These are phyloP conservation scores for Chloebia gouldiae DNA, from an alignment of 2,113 vertebrate genomes.

Conservation along the genomic window DNA sequence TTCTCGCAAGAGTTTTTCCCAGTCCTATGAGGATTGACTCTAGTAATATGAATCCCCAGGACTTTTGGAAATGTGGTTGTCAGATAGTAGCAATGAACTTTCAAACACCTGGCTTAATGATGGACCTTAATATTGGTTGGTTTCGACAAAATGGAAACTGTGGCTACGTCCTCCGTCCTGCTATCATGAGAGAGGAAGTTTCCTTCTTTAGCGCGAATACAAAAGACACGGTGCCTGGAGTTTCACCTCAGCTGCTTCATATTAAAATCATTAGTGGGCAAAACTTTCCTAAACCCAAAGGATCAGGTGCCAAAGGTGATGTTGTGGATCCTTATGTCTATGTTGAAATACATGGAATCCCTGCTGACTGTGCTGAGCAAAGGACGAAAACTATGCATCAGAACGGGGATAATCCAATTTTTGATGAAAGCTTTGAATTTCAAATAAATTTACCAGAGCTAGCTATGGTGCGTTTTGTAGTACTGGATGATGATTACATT, in stretches of 20 bases:
- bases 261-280: conserved; percentile 98
- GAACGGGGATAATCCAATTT: conserved; percentile 95
- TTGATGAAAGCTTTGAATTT: conserved; percentile 98
- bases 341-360: conserved; percentile 96
- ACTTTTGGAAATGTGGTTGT: conserved; percentile 98
- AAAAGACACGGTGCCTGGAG: conserved; percentile 95
- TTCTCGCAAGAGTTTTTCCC: conserved; percentile 90
- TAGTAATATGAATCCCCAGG: conserved; percentile 99
- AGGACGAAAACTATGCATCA: conserved; percentile 95
- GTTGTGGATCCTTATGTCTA: conserved; percentile 97
- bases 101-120: conserved; percentile 96
- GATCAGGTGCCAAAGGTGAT: conserved; percentile 96
- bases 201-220: conserved; percentile 98
- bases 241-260: conserved; percentile 95
- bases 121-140: conserved; percentile 98
- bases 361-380: conserved; percentile 94
- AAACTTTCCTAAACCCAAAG: conserved; percentile 97
- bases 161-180: conserved; percentile 92
- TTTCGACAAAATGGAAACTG: conserved; percentile 97
- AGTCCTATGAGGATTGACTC: conserved; percentile 98
- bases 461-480: conserved; percentile 96
- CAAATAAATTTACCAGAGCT: conserved; percentile 97
- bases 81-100: conserved; percentile 99
- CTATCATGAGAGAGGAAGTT: conserved; percentile 96
- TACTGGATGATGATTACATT: conserved; percentile 96